phyloP scores from a whole-genome alignment of 1,140 invertebrate species.

The Calosoma granatense region DNA sequence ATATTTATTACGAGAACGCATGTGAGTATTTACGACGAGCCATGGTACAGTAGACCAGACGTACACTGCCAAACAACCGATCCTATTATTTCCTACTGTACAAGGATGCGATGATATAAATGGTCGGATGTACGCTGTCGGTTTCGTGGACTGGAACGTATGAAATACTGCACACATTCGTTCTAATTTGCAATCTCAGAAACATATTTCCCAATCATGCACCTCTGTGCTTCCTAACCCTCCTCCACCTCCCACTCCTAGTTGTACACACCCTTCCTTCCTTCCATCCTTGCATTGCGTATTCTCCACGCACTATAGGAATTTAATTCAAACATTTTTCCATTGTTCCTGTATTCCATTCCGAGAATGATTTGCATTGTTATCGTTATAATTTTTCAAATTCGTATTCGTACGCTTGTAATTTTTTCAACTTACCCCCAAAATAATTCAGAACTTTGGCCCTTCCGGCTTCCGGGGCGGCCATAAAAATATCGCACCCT shows the following conservation, averaged over 20 bases:
- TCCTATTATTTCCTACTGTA: background rate
- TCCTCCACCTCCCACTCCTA: background rate
- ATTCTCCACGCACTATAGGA: background rate
- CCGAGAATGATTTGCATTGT: background rate
- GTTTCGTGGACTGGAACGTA: slow-evolving; percentile 2
- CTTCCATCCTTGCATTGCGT: background rate
- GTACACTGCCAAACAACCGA: background rate
- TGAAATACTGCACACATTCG: slow-evolving; percentile 8
- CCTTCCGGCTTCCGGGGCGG: too few species aligned
- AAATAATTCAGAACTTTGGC: too few species aligned
- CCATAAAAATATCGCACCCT: too few species aligned
- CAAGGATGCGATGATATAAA: background rate
- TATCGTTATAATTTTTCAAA: background rate
- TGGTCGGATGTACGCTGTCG: background rate
- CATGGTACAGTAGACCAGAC: background rate
- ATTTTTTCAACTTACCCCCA: background rate
- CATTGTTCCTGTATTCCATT: background rate
- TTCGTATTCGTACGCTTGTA: background rate
- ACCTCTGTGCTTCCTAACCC: background rate
- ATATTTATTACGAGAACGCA: slow-evolving; percentile 9
- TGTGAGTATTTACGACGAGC: slow-evolving; percentile 6
- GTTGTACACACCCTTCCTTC: background rate
- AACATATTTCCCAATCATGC: slow-evolving; percentile 9
- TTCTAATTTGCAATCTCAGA: slow-evolving; percentile 8
- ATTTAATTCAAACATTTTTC: slow-evolving; percentile 2